A percentile compares a stretch with the other conserved stretches of the same genome.
These are phyloP conservation scores for Todiramphus chloris DNA, from an alignment of 2,113 vertebrate species.

Conservation along the genomic window DNA sequence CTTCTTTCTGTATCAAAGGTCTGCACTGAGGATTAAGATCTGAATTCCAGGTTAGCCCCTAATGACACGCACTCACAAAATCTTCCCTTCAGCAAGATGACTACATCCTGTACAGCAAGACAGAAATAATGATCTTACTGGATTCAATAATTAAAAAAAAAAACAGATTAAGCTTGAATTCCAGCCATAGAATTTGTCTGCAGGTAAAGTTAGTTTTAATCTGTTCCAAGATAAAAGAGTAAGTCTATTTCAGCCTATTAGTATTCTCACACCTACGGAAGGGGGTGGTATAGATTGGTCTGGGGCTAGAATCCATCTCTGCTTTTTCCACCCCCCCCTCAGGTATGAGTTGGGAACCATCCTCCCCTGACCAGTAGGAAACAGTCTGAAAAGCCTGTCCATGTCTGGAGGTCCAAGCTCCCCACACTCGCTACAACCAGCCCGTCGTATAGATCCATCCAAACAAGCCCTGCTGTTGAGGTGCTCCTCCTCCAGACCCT, in stretches of 20 bases:
- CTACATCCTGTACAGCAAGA: neutral
- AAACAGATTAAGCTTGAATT: neutral
- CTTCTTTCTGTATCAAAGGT: neutral
- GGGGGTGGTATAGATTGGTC: neutral
- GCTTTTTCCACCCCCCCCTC: rapidly evolving
- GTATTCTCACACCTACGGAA: neutral
- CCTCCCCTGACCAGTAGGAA: neutral
- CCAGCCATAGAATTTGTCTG: neutral
- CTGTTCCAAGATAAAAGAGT: neutral
- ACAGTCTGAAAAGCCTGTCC: rapidly evolving
- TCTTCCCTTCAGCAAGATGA: neutral
- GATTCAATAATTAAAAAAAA: neutral
- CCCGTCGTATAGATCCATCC: rapidly evolving
- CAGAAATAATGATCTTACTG: conserved; percentile 11
- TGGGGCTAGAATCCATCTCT: neutral
- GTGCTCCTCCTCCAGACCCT: neutral
- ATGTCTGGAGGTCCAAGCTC: neutral
- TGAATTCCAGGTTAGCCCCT: conserved; percentile 46
- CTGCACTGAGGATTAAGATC: conserved; percentile 24
- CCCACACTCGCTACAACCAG: too few relatives aligned
- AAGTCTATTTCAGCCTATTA: neutral
- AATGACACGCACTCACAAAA: neutral
- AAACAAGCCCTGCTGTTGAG: neutral
- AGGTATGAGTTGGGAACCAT: neutral
- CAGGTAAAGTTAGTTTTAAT: neutral